Conservation (phyloP, 2,113 vertebrate species). For the Deroptyus accipitrinus region DNA sequence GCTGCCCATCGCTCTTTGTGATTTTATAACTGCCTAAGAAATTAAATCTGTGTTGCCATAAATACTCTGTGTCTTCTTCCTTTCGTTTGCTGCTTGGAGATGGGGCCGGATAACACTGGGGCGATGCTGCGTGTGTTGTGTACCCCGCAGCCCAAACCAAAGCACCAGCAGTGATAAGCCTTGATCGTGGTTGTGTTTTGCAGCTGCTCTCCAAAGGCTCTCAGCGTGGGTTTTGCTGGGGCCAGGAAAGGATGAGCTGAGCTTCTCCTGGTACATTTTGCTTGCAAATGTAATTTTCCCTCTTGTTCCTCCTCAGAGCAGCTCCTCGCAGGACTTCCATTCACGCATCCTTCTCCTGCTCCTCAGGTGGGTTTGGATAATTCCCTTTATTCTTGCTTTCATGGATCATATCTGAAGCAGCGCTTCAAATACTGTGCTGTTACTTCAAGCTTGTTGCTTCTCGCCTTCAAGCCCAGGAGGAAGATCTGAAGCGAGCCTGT, state of each 20-base stretch:
- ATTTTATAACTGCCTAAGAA: conserved; percentile 55
- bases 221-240: background rate
- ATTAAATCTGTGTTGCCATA: conserved; percentile 56
- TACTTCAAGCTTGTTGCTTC: background rate
- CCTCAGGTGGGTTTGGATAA: background rate
- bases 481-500: background rate
- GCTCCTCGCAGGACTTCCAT: background rate
- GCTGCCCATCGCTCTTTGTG: conserved; percentile 37
- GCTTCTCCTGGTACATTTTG: background rate
- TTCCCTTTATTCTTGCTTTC: background rate
- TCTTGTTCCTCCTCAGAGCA: background rate
- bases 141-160: background rate
- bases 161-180: background rate
- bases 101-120: background rate
- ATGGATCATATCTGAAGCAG: background rate
- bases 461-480: background rate
- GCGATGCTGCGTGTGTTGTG: rapidly evolving
- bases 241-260: background rate
- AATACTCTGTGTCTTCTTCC: background rate
- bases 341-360: background rate
- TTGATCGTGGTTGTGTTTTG: background rate
- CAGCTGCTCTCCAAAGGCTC: background rate
- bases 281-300: background rate
- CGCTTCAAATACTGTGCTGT: background rate
- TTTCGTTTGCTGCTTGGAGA: conserved; percentile 16